A percentile compares a stretch with the other conserved stretches of the same genome.
Conservation (phyloP, 2,113 vertebrate species). For the Rhineura floridana region DNA sequence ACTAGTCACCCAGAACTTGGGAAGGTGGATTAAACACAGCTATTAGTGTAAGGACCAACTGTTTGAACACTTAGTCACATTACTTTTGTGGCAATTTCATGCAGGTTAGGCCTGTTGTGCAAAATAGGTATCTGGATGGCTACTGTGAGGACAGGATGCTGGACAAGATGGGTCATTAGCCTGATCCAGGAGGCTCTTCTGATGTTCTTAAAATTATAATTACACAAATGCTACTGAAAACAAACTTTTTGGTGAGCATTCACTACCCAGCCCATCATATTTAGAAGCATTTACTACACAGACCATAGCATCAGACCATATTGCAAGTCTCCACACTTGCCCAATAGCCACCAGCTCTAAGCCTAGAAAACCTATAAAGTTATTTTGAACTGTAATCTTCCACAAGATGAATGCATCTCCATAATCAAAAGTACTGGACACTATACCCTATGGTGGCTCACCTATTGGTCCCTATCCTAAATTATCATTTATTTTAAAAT, state of each 20-base stretch:
- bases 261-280: background rate
- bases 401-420: background rate
- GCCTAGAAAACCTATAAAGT: background rate
- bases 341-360: no score
- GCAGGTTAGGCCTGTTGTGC: background rate
- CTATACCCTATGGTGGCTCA: background rate
- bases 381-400: background rate
- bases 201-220: no score
- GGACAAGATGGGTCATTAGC: no score
- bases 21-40: no score
- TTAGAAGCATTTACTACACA: background rate
- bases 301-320: background rate
- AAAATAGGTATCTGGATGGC: no score
- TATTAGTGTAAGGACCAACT: background rate
- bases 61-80: background rate
- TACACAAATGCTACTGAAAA: background rate
- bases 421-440: no score
- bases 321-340: background rate
- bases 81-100: background rate
- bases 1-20: background rate
- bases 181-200: no score
- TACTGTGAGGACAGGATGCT: no score
- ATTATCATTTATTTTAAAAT: background rate
- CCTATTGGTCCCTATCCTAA: background rate
- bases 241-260: background rate